Evolutionary conservation across 2,797 vertebrate genomes (phyloP), one percentile per base, ranked within the genome.

Genomic region (Psittacula derbiana): DNA sequence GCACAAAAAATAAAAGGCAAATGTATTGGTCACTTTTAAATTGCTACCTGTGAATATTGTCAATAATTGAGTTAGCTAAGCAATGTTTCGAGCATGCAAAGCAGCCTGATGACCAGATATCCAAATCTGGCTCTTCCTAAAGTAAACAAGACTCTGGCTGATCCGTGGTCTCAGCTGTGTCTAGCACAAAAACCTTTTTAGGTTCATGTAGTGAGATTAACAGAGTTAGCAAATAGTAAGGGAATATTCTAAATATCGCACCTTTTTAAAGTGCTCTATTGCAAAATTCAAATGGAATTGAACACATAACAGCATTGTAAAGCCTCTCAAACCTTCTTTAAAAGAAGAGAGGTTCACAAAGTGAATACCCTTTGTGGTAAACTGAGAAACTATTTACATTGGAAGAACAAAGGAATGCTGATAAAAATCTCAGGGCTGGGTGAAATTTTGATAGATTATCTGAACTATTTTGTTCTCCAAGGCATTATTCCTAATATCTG

Each of bases 41-140:
- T 69, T 61, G 11, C 21, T 69, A 57, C 40, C 28, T 67, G 21
- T 61, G 46, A 81, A 65, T 84, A 47, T 36, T 75, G 24, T 44
- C 70, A 76, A 72, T n/a, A 7, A 31, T 3, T 46, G 36, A 89
- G 40, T 60, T 92, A 95, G 93, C 36, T 97, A 94, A 40, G 41
- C 72, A 81, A 73, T 88, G 31, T 95, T 97, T 86, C 88, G 13
- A 96, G 88, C 1, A 81, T 96, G 66, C 64, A 53, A 93, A 97
- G 76, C 49, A 73, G 93, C 49, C 92, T 70, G 36, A 44, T 88
- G 36, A 82, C 84, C 47, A 21, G 31, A 76, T 82, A 94, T 52
- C 75, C 88, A 18, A 80, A 92, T 28, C 53, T 96, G 74, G 71
- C 96, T 83, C 93, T 96, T 79, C 80, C 24, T 3, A 93, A 97